A percentile compares a stretch with the other conserved stretches of the same genome.
Evolutionary conservation across 2,113 vertebrate species (phyloP).

Genomic region (Illadopsis cleaveri): DNA sequence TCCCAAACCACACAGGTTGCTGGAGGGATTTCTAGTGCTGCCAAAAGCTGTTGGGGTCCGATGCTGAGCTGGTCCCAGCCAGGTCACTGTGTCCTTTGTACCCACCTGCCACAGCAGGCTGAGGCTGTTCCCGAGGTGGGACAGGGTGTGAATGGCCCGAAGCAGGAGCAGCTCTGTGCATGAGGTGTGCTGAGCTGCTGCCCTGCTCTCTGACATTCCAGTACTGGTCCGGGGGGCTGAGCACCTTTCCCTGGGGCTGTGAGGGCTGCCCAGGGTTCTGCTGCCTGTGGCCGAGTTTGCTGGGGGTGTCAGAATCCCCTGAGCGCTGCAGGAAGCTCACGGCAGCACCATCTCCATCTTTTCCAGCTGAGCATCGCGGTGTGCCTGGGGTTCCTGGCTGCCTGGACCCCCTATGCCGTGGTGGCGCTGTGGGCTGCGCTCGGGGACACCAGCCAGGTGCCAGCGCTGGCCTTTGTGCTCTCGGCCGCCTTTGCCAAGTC

Average conservation of each 20-base stretch:
- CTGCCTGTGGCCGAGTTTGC: neutral
- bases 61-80: neutral
- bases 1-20: fast-evolving
- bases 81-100: fast-evolving
- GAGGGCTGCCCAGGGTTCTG: neutral
- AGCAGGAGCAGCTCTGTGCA: fast-evolving
- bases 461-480: conserved; percentile 79
- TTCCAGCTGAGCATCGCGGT: conserved; percentile 80
- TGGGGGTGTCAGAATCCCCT: fast-evolving
- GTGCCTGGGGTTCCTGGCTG: conserved; percentile 83
- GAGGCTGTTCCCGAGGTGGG: fast-evolving
- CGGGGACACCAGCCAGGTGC: conserved; percentile 65
- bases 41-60: fast-evolving
- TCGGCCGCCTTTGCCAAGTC: conserved; percentile 83
- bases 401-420: conserved; percentile 85
- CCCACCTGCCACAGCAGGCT: fast-evolving
- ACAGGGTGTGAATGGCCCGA: neutral
- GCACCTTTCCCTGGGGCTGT: neutral
- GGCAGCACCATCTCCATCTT: fast-evolving
- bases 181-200: neutral
- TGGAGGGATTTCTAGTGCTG: neutral
- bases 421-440: conserved; percentile 81
- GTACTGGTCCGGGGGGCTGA: fast-evolving
- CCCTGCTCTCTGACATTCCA: neutral
- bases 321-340: fast-evolving